Evolutionary conservation across 2,797 vertebrate species (phyloP), one percentile per base, ranked within the genome.

Genomic region (Falco cherrug): DNA sequence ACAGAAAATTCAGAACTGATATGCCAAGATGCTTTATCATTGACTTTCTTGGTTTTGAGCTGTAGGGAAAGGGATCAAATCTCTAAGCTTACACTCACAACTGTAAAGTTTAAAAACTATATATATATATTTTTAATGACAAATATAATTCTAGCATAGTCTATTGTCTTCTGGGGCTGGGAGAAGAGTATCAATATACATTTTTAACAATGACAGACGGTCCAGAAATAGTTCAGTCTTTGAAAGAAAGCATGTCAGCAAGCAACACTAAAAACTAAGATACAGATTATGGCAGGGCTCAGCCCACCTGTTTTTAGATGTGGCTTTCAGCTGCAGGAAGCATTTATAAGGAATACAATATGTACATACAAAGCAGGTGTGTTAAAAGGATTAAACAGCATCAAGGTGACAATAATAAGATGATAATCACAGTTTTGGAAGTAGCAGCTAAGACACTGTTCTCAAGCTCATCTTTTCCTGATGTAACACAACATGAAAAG

Each of bases 291-390:
- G 6, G 13, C 24, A 28, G 21, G 12, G 10, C 64, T 75, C 29
- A 81, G 16, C 16, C 22, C 18, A 78, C 3, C 21, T 61, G 21
- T 10, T 57, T 65, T 70, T 65, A 31, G 15, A 67, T 17, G 24
- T 45, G 21, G 2, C 29, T 91, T 45, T 82, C 33, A 64, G 16
- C 11, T 60, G 16, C 9, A 91, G 11, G 21, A 83, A 51, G 17
- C 16, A n/a, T n/a, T 70, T 50, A 4, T 28, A 64, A 68, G 6
- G 4, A 64, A 41, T 84, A 39, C 2, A 35, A 24, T 26, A 47
- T 0, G 0, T 31, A 19, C 6, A 6, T 70, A 43, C 26, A 65
- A 43, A 83, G 14, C 16, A 33, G 16, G 14, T 22, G 9, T 69
- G 21, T 57, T 78, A 53, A 57, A 78, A 86, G 13, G 35, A 41